A percentile compares a stretch with the other conserved stretches of the same genome.
phyloP scores from a whole-genome alignment of 2,888 invertebrate species.

The Limnephilus auricula region DNA sequence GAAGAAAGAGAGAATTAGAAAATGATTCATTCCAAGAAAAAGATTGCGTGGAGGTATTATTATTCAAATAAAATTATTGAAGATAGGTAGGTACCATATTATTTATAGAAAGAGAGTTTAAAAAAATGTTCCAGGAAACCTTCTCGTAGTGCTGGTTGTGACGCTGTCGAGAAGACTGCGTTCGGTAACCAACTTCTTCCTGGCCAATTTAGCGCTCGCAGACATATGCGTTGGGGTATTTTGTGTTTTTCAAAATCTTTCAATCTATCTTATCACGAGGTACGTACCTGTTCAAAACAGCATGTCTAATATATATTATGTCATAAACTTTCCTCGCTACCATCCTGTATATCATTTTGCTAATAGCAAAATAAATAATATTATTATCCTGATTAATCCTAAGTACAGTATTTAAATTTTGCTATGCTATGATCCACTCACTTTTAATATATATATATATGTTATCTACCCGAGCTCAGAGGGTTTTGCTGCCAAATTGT shows the following conservation, averaged over 20 bases:
- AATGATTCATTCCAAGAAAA: background rate
- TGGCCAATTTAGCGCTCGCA: conserved; percentile 93
- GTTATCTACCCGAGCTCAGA: too few relatives aligned
- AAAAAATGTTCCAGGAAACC: conserved; percentile 81
- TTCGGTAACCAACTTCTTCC: conserved; percentile 93
- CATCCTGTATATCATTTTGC: too few relatives aligned
- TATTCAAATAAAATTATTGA: background rate
- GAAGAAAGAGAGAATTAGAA: too few relatives aligned
- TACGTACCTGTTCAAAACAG: conserved; percentile 69
- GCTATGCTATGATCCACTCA: too few relatives aligned
- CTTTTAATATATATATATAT: too few relatives aligned
- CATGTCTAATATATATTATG: background rate
- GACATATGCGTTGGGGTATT: conserved; percentile 94
- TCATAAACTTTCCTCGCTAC: background rate
- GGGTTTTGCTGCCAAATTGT: background rate
- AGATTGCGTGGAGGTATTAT: background rate
- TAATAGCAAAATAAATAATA: too few relatives aligned
- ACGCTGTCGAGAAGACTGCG: conserved; percentile 88
- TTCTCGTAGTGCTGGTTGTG: conserved; percentile 92
- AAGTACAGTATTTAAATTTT: too few relatives aligned
- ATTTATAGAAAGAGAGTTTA: background rate
- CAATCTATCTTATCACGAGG: conserved; percentile 88
- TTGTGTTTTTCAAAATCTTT: conserved; percentile 93
- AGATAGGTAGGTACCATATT: background rate
- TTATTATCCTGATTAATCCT: too few relatives aligned